Evolutionary conservation across 2,888 invertebrate species (phyloP).

Genomic region (Galerucella calmariensis): DNA sequence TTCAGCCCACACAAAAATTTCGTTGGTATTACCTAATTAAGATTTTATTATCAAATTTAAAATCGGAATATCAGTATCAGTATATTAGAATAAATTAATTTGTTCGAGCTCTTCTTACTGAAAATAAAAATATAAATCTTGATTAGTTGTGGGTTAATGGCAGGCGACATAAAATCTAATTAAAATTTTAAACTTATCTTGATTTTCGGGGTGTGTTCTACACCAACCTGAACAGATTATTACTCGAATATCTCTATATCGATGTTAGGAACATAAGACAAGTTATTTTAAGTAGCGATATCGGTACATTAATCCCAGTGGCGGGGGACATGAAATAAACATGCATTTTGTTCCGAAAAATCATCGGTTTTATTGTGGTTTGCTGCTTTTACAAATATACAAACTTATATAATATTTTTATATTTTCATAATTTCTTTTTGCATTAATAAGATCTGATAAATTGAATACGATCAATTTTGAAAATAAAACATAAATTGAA

Average conservation of each 20-base stretch:
- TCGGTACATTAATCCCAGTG: not conserved
- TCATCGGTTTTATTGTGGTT: no score
- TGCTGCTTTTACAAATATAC: no score
- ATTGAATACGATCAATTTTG: no score
- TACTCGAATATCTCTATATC: slow-evolving; percentile 2
- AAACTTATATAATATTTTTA: no score
- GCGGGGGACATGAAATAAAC: not conserved
- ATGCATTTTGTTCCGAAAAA: no score
- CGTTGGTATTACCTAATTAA: not conserved
- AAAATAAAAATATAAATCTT: slow-evolving; percentile 21
- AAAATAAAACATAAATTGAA: no score
- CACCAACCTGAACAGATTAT: slow-evolving; percentile 23
- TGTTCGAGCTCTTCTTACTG: not conserved
- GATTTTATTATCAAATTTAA: slow-evolving; percentile 3
- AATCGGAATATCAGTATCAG: not conserved
- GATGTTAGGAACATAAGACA: slow-evolving; percentile 14
- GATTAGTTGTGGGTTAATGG: slow-evolving; percentile 25
- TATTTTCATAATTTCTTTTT: no score
- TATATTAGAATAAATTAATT: slow-evolving; percentile 3
- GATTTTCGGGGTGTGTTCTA: slow-evolving; percentile 36
- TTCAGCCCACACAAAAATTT: not conserved
- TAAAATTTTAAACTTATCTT: slow-evolving; percentile 37
- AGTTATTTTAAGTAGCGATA: slow-evolving; percentile 19
- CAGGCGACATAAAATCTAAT: slow-evolving; percentile 29
- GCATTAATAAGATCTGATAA: no score